These are phyloP conservation scores for Paracentrotus lividus DNA, from an alignment of 53 echinoderm and acorn worm species.

Conservation along the genomic window DNA sequence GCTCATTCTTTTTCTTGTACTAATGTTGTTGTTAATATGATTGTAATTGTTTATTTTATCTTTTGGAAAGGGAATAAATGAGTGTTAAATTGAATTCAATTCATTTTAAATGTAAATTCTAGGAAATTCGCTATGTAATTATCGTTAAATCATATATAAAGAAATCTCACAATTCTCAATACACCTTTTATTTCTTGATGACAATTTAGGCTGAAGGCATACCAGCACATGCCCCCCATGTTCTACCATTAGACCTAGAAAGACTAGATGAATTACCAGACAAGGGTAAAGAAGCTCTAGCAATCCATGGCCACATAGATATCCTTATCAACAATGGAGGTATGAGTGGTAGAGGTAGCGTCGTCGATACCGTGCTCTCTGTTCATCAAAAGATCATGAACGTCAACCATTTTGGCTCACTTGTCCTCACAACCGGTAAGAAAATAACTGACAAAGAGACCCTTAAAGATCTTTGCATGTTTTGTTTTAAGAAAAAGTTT, in stretches of 20 bases:
- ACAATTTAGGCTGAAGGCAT: conserved; percentile 33
- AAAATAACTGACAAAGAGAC: too few species aligned
- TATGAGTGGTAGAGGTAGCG: conserved; percentile 78
- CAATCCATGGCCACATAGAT: conserved; percentile 79
- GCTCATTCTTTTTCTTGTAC: too few species aligned
- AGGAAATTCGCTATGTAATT: too few species aligned
- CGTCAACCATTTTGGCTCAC: conserved; percentile 93
- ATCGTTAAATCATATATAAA: too few species aligned
- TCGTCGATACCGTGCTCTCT: conserved; percentile 78
- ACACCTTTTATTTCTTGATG: not conserved
- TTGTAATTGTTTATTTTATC: too few species aligned
- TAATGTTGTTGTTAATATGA: too few species aligned
- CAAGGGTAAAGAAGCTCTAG: conserved; percentile 76
- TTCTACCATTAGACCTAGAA: conserved; percentile 85
- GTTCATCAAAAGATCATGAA: conserved; percentile 91
- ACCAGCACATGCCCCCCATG: conserved; percentile 72
- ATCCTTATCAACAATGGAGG: conserved; percentile 98
- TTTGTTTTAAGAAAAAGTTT: too few species aligned
- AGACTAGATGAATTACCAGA: conserved; percentile 73
- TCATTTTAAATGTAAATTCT: too few species aligned
- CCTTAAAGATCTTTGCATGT: too few species aligned
- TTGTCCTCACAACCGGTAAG: conserved; percentile 90
- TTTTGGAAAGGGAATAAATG: too few species aligned
- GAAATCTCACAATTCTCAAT: too few species aligned
- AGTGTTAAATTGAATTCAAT: too few species aligned